These are phyloP conservation scores for Dicaeum eximium DNA, from an alignment of 2,113 vertebrate species.

Conservation along the genomic window DNA sequence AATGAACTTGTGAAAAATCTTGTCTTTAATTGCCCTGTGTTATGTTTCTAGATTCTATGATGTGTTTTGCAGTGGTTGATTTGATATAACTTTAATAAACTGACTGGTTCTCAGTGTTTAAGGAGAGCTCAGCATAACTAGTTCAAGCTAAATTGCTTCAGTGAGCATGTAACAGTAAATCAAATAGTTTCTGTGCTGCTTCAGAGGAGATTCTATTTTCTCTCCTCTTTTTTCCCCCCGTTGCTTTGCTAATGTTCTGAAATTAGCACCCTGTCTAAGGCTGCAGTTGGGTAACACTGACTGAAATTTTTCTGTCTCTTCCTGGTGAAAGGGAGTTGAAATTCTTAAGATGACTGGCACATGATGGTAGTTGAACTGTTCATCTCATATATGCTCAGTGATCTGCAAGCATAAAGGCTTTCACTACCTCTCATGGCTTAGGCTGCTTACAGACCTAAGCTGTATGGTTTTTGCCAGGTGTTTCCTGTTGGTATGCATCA, in stretches of 20 bases:
- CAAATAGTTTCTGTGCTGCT: not conserved
- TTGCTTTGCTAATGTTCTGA: not conserved
- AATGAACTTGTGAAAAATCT: not conserved
- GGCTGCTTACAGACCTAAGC: not conserved
- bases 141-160: not conserved
- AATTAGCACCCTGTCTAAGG: not conserved
- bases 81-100: not conserved
- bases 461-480: conserved; percentile 18
- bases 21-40: not conserved
- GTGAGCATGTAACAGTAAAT: not conserved
- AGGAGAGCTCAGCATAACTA: not conserved
- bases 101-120: not conserved
- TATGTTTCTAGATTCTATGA: not conserved
- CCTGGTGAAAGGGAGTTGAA: not conserved
- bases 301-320: not conserved
- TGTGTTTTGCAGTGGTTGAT: not conserved
- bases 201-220: not conserved
- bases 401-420: not conserved
- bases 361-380: not conserved
- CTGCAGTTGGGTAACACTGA: not conserved
- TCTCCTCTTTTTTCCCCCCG: rapidly evolving
- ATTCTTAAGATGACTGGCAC: not conserved
- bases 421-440: not conserved
- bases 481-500: conserved; percentile 14
- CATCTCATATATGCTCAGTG: rapidly evolving